A percentile compares a stretch with the other conserved stretches of the same genome.
phyloP scores from a whole-genome alignment of 2,797 vertebrate species.

The Smutsia temminckii region DNA sequence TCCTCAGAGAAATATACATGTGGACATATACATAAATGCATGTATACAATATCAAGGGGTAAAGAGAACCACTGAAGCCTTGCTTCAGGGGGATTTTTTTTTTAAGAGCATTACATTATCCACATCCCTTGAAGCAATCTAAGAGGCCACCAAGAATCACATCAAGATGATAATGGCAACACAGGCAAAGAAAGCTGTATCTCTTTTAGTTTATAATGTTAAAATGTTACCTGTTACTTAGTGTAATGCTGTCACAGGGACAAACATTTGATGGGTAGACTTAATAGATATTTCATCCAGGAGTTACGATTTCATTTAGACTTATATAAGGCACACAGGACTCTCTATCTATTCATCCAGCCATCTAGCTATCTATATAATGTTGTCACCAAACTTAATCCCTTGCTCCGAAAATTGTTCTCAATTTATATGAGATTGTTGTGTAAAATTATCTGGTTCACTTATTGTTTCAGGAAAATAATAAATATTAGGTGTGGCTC shows the following conservation, averaged over 20 bases:
- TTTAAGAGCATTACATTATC: background rate
- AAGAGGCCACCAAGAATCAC: background rate
- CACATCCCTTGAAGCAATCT: background rate
- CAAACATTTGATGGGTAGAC: background rate
- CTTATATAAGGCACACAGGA: background rate
- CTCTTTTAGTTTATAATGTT: background rate
- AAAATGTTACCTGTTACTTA: background rate
- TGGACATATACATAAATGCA: background rate
- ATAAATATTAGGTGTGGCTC: background rate
- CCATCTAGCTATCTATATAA: background rate
- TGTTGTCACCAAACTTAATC: background rate
- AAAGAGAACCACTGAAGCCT: background rate
- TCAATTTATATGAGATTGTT: constrained; percentile 4
- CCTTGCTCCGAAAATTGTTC: background rate
- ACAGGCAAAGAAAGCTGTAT: background rate
- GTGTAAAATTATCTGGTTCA: background rate
- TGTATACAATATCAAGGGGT: background rate
- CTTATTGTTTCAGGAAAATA: background rate
- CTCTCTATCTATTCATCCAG: background rate
- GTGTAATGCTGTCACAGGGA: background rate
- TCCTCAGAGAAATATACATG: background rate
- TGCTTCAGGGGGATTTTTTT: background rate
- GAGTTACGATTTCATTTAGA: background rate
- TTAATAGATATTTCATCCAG: background rate
- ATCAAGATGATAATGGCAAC: constrained; percentile 1